Conservation (phyloP, 1,140 invertebrate genomes). For the Papilio glaucus region DNA sequence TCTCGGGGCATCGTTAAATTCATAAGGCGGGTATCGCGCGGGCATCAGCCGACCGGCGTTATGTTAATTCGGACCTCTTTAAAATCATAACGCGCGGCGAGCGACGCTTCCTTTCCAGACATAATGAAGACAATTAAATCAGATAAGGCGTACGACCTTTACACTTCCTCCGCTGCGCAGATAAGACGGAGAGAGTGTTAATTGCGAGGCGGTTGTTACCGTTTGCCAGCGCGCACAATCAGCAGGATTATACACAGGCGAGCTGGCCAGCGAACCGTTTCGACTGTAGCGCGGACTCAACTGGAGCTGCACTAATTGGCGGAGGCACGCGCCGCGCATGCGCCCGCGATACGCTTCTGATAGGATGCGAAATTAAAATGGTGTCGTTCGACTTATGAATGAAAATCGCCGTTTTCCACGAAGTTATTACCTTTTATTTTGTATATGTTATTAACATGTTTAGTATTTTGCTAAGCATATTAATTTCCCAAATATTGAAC, state of each 20-base stretch:
- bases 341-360: constrained; percentile 74
- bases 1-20: constrained; percentile 67
- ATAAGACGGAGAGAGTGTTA: constrained; percentile 69
- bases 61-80: constrained; percentile 72
- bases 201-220: constrained; percentile 58
- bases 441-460: not conserved
- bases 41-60: constrained; percentile 53
- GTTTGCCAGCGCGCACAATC: constrained; percentile 55
- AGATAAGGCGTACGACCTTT: constrained; percentile 77
- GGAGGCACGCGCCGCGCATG: constrained; percentile 77
- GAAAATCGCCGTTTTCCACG: not conserved
- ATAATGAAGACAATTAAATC: constrained; percentile 77
- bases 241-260: constrained; percentile 58
- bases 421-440: not conserved
- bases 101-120: constrained; percentile 67
- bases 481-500: constrained; percentile 42
- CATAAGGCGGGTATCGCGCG: constrained; percentile 60
- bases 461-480: not conserved
- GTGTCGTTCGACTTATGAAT: constrained; percentile 56
- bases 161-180: constrained; percentile 68
- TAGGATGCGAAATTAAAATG: constrained; percentile 77
- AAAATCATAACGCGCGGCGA: constrained; percentile 74
- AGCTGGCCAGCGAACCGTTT: constrained; percentile 65
- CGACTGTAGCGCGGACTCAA: constrained; percentile 75
- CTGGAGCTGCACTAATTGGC: constrained; percentile 82